Conservation (phyloP, 2,113 vertebrate species). For the Urocitellus parryii region DNA sequence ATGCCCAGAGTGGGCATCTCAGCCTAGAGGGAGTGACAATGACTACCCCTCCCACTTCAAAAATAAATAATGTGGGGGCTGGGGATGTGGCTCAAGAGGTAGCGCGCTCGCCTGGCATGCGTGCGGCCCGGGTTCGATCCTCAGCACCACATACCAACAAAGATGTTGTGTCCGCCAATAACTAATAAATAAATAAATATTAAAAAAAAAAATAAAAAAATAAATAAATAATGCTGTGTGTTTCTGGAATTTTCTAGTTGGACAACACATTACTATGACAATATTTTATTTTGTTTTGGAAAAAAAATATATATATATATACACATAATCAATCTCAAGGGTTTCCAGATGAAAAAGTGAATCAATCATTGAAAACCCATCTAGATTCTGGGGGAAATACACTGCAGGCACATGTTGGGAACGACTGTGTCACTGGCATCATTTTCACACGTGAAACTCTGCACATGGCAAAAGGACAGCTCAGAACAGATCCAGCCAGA, state of each 20-base stretch:
- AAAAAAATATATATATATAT: no score
- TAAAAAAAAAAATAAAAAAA: no score
- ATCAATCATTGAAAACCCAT: background rate
- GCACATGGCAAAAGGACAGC: background rate
- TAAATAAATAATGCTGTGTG: background rate
- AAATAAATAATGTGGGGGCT: background rate
- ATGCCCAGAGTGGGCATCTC: background rate
- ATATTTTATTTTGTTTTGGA: conserved; percentile 55
- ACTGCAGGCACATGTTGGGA: background rate
- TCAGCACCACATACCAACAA: no score
- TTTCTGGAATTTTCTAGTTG: conserved; percentile 26
- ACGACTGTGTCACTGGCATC: background rate
- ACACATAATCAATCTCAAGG: conserved; percentile 5
- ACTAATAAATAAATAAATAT: no score
- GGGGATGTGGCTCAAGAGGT: no score
- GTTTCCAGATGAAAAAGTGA: conserved; percentile 60
- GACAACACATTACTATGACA: conserved; percentile 48
- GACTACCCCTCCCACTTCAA: background rate
- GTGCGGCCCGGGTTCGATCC: no score
- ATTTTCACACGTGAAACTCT: background rate
- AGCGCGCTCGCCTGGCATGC: no score
- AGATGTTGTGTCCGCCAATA: no score
- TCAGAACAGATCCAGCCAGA: background rate
- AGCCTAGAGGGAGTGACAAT: background rate
- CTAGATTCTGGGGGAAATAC: conserved; percentile 9